phyloP scores from a whole-genome alignment of 37 sponge, comb jelly and placozoan species.

The Geodia barretti region DNA sequence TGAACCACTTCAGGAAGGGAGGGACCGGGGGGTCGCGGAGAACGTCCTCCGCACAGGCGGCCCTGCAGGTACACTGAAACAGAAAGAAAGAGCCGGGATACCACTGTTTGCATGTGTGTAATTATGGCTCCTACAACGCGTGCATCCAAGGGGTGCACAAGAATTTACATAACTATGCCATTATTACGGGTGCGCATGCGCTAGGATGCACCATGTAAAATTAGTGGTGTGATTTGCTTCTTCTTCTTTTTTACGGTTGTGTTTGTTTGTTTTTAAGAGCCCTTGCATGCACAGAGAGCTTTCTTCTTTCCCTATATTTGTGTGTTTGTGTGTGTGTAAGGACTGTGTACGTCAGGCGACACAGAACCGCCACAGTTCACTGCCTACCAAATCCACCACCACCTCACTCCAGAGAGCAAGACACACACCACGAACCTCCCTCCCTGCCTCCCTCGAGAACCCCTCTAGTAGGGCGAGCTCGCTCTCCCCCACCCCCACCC shows the following conservation, averaged over 20 bases:
- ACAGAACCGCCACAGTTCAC: slow-evolving; percentile 18
- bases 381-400: not conserved
- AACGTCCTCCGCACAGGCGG: too few species aligned
- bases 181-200: too few species aligned
- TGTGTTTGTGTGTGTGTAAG: too few species aligned
- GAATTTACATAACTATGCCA: too few species aligned
- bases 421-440: not conserved
- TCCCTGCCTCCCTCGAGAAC: not conserved
- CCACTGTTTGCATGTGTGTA: too few species aligned
- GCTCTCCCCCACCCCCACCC: slow-evolving; percentile 2
- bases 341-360: too few species aligned
- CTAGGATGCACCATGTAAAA: not conserved
- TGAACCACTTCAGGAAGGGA: slow-evolving; percentile 76
- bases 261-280: too few species aligned
- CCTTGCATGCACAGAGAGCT: not conserved
- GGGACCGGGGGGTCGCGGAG: too few species aligned
- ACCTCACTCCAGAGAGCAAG: not conserved
- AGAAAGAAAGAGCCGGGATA: too few species aligned
- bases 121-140: too few species aligned
- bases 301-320: not conserved
- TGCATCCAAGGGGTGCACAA: too few species aligned
- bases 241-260: not conserved
- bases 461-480: not conserved
- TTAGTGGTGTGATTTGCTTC: not conserved
- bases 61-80: too few species aligned